Percentiles rank a stretch among this genome's conserved stretches.
Conservation (phyloP, 1,140 invertebrate genomes). For the Choristoneura fumiferana region DNA sequence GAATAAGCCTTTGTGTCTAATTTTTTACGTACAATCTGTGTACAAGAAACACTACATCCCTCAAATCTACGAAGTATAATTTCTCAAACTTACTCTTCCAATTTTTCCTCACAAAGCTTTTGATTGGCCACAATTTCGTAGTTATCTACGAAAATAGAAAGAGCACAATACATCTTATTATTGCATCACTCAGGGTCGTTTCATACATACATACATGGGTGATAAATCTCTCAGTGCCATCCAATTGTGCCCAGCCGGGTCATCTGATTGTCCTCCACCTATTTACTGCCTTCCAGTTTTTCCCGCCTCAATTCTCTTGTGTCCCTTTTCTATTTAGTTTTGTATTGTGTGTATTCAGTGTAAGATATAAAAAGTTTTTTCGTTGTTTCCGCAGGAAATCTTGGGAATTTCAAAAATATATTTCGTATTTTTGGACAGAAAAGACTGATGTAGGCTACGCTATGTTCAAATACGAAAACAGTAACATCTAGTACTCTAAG, state of each 20-base stretch:
- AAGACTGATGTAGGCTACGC: too few relatives aligned
- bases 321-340: constrained; percentile 50
- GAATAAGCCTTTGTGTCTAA: too few relatives aligned
- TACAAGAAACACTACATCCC: too few relatives aligned
- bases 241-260: constrained; percentile 67
- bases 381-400: background rate
- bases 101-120: background rate
- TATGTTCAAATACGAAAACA: too few relatives aligned
- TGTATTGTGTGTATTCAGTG: constrained; percentile 34
- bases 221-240: constrained; percentile 57
- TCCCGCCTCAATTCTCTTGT: constrained; percentile 62
- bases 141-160: background rate
- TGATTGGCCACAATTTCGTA: constrained; percentile 4
- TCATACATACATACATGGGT: constrained; percentile 35
- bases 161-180: constrained; percentile 22
- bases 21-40: too few relatives aligned
- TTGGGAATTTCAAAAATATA: background rate
- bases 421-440: too few relatives aligned
- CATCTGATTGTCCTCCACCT: constrained; percentile 58
- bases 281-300: constrained; percentile 56
- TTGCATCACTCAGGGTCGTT: constrained; percentile 38
- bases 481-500: too few relatives aligned
- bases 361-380: constrained; percentile 5
- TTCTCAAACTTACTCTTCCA: too few relatives aligned
- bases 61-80: too few relatives aligned